These are phyloP conservation scores for Elaphurus davidianus DNA, from an alignment of 2,113 vertebrate species.

Conservation along the genomic window DNA sequence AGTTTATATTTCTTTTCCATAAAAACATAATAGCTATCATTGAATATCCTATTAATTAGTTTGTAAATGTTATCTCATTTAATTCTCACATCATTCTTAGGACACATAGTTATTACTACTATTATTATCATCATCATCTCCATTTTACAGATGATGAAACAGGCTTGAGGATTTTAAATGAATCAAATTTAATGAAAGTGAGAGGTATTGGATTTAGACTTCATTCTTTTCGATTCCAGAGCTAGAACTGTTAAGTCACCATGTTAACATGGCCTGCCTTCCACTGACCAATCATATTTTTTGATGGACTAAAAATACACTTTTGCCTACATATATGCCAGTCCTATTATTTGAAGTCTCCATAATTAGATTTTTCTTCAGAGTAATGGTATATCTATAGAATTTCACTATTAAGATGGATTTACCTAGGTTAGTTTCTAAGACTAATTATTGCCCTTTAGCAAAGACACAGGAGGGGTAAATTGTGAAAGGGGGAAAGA, in stretches of 20 bases:
- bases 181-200: not conserved
- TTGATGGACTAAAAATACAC: not conserved
- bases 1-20: not conserved
- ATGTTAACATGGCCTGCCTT: not conserved
- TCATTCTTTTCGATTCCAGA: not conserved
- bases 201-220: not conserved
- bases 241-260: not conserved
- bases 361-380: not conserved
- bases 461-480: not conserved
- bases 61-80: not conserved
- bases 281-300: not conserved
- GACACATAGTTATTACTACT: not conserved
- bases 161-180: not conserved
- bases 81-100: not conserved
- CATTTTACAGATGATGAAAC: not conserved
- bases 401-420: not conserved
- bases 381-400: not conserved
- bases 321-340: not conserved
- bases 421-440: not conserved
- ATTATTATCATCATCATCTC: not conserved
- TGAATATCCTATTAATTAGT: not conserved
- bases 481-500: not conserved
- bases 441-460: not conserved
- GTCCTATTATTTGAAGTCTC: slow-evolving; percentile 12
- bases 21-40: not conserved